Base-by-base conservation (phyloP, 2,797 vertebrate genomes). In the Chiroxiphia lanceolata region DNA sequence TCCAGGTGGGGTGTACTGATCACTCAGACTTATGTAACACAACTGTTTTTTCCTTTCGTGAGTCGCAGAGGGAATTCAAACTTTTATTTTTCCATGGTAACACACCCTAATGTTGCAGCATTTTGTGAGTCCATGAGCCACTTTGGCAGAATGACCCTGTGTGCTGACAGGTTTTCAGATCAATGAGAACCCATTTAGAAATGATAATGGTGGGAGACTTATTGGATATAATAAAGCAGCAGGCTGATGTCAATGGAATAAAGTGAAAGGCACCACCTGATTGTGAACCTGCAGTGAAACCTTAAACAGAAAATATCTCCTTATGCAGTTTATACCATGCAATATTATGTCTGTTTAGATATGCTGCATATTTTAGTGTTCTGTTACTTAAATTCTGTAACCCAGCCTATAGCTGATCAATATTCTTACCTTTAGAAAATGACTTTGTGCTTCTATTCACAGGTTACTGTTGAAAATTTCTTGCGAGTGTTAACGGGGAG, bases 381-480 rank as follows among this genome's bases (percentile, higher is more conserved):
- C 27, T 9, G 3, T 81, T 91, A 61, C 45, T 81, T 79, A 57
- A 65, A 80, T 68, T 68, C 40, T 74, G 16, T 69, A 54, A 63
- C 19, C 15, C 20, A 67, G 2, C 26, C 31, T 68, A 8, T 15
- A 57, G 8, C 8, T 72, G 22, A 54, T 82, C 12, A 27, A 5
- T 76, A 33, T 51, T 85, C 92, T 87, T 78, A 23, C 48, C 18
- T 86, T 83, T 44, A 87, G 60, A 89, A 87, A 86, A 63, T 65
- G 15, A 33, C 64, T 81, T 79, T 17, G 29, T 78, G 87, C 42
- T 59, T 91, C 23, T 93, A 6, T 94, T 93, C 89, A 38, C 85
- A 99, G 99, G 99, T 99, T 83, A 99, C 99, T 0, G 99, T 99
- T 15, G 99, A 99, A 96, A 99, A 99, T 95, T 99, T 99, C 96